Evolutionary conservation across 2,888 invertebrate genomes (phyloP).

Genomic region (Eupsilia transversa): DNA sequence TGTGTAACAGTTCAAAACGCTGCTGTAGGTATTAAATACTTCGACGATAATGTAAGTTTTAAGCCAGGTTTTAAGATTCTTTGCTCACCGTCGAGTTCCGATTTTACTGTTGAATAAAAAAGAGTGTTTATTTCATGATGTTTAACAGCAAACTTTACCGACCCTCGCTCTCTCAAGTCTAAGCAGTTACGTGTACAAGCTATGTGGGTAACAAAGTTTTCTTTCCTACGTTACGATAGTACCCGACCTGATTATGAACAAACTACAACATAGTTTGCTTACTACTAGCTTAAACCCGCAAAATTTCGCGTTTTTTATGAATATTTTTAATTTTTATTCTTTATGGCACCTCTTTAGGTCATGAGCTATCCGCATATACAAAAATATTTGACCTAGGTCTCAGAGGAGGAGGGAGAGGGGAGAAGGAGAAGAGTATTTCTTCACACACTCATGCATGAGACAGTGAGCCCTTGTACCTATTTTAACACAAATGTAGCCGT

Average conservation of each 20-base stretch:
- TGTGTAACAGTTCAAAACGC: slow-evolving; percentile 6
- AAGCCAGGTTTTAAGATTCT: slow-evolving; percentile 14
- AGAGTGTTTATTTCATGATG: not conserved
- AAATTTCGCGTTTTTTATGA: no score
- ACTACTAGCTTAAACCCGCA: no score
- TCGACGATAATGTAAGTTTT: not conserved
- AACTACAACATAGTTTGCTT: slow-evolving; percentile 20
- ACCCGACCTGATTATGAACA: slow-evolving; percentile 16
- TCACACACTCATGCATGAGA: not conserved
- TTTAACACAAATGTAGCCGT: not conserved
- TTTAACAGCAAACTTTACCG: slow-evolving; percentile 1
- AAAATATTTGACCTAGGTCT: no score
- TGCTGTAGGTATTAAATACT: not conserved
- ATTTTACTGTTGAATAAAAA: slow-evolving; percentile 14
- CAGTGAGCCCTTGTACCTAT: slow-evolving; percentile 4
- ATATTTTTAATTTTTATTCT: no score
- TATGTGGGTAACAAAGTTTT: slow-evolving; percentile 10
- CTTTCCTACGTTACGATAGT: not conserved
- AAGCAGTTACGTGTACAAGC: slow-evolving; percentile 8
- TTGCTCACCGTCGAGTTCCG: slow-evolving; percentile 5
- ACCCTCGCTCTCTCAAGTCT: not conserved
- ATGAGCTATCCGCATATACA: no score
- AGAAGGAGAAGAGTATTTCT: no score
- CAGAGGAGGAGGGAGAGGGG: no score
- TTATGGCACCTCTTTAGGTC: no score